These are phyloP conservation scores for Aleiodes testaceus DNA, from an alignment of 2,888 invertebrate genomes.

Conservation along the genomic window DNA sequence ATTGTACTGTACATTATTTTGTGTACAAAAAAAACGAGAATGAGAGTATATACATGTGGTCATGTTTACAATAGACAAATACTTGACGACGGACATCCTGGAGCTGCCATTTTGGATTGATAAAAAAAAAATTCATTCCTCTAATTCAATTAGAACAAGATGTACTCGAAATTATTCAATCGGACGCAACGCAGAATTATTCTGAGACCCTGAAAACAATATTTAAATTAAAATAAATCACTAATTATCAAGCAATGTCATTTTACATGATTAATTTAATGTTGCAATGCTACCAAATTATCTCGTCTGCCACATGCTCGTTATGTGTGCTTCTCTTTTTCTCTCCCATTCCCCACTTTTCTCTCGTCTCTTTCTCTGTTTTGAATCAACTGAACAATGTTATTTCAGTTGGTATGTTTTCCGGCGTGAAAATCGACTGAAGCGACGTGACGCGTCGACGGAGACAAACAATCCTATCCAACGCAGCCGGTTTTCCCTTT, in stretches of 20 bases:
- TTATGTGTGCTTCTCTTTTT: too few species aligned
- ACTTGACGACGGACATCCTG: slow-evolving; percentile 18
- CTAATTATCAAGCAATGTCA: too few species aligned
- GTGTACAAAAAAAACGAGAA: too few species aligned
- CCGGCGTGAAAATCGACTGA: slow-evolving; percentile 5
- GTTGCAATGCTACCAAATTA: slow-evolving; percentile 25
- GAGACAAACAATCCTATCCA: neutral
- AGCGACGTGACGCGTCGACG: neutral
- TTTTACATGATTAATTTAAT: too few species aligned
- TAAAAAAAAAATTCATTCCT: neutral
- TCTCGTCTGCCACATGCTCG: neutral
- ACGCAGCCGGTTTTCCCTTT: slow-evolving; percentile 20
- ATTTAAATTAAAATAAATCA: too few species aligned
- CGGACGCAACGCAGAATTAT: too few species aligned
- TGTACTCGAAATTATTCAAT: too few species aligned
- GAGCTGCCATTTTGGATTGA: neutral
- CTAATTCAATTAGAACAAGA: neutral
- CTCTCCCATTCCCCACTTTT: neutral
- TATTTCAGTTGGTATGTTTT: neutral
- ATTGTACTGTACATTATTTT: too few species aligned
- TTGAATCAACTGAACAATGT: neutral
- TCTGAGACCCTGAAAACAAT: too few species aligned
- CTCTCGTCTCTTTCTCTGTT: neutral
- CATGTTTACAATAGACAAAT: slow-evolving; percentile 13
- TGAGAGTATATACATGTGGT: too few species aligned